Base-by-base conservation (phyloP, 2,888 invertebrate genomes). In the Dasypogon diadema region DNA sequence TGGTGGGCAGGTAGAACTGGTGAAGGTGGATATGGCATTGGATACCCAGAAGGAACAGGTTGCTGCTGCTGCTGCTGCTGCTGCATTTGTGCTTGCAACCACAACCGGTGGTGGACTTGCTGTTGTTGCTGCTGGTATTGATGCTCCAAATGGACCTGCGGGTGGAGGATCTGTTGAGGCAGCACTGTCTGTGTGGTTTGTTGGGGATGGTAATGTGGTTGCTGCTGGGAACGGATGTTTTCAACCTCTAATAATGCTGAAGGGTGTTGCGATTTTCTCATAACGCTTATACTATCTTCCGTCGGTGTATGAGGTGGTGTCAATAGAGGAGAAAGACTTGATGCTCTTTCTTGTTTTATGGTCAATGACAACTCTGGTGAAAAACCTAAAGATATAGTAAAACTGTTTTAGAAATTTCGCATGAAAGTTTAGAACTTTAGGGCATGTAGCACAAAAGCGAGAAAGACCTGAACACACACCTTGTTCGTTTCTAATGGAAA, bases 281-380 rank as follows among this genome's bases (percentile, higher is more conserved):
- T 54, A 46, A 76, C 48, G 60, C 30, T 76, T 79, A 80, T 68
- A 5, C 82, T 82, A 78, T 85, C 85, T 80, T 89, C 92, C 72
- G 92, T 92, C 82, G 92, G 92, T 80, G 92, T 92, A 80, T 91
- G 91, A 12, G 92, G 92, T 54, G 92, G 92, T 79, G 92, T 92
- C 79, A 92, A 87, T 80, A 92, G 87, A 75, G 90, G 90, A 70
- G 87, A 87, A 51, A 85, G 80, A 68, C 85, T 85, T 76, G 89
- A 89, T 79, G 90, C 89, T 77, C 89, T 89, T 83, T 90, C 90
- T 75, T 89, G 87, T 83, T 90, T 90, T 79, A 90, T 89, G 82
- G 88, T 89, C 75, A 90, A 88, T 46, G 70, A 54, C 79, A 89
- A 89, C 81, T 89, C 90, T 79, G 89, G 88, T 48, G 88, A 88